These are phyloP conservation scores for Thymelicus lineola DNA, from an alignment of 2,888 invertebrate genomes.

Conservation along the genomic window DNA sequence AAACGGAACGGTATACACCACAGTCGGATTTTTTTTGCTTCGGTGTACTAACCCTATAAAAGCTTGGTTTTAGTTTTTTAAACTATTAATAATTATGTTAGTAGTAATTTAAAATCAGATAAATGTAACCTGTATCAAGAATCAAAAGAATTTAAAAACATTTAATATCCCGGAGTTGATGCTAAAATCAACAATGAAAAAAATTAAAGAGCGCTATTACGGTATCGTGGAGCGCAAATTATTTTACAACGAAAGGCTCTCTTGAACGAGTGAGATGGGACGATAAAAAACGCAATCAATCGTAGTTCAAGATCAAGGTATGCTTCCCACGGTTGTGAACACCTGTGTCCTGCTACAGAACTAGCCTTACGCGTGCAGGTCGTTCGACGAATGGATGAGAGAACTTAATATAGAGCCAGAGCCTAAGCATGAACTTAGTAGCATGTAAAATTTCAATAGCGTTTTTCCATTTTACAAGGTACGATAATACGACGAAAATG, in stretches of 20 bases:
- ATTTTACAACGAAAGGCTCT: conserved; percentile 50
- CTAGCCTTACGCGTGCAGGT: conserved; percentile 45
- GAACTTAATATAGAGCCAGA: background rate
- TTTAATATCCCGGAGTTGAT: background rate
- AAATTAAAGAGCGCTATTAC: conserved; percentile 25
- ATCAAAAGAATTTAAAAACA: background rate
- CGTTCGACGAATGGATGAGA: conserved; percentile 19
- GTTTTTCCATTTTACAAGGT: too few species aligned
- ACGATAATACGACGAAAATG: too few species aligned
- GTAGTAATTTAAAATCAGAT: too few species aligned
- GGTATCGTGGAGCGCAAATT: conserved; percentile 26
- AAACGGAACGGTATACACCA: too few species aligned
- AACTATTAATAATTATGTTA: too few species aligned
- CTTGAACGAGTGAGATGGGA: conserved; percentile 45
- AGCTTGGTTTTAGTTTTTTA: too few species aligned
- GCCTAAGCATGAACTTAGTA: too few species aligned
- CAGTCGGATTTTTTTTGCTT: too few species aligned
- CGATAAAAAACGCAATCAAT: conserved; percentile 54
- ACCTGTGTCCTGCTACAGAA: conserved; percentile 69
- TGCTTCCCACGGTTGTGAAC: conserved; percentile 73
- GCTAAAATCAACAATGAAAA: conserved; percentile 17
- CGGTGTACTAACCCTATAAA: too few species aligned
- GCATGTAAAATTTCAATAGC: too few species aligned
- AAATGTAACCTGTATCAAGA: too few species aligned
- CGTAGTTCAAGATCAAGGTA: conserved; percentile 63